Base-by-base conservation (phyloP, 2,888 invertebrate species). In the Scotopteryx bipunctaria region DNA sequence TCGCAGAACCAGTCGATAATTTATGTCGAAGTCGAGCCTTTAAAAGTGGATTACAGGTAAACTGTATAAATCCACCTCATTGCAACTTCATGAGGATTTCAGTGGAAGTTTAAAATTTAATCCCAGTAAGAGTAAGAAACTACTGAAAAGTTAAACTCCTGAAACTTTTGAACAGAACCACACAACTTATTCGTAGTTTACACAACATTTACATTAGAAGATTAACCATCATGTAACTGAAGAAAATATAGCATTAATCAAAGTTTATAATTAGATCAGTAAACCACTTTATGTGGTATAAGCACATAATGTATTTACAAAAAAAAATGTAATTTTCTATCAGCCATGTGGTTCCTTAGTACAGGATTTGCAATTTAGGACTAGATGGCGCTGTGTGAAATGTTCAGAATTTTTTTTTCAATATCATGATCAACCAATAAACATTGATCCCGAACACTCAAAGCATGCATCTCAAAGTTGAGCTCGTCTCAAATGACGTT, bases 31-130 rank as follows among this genome's bases (percentile, higher is more conserved):
- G 19, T 14, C 35, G 11, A 48, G 40, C 31, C 35, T 40, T 63
- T 66, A 67, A 72, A 73, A 43, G 47, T 14, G 13, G 37, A 71
- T 71, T 67, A 58, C 66, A 69, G 75, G 68, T 72, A 69, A 67
- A 71, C 67, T 69, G 69, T 75, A 78, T 79, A 81, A 82, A 83
- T 82, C 78, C 71, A 78, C 76, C 78, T 81, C 78, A 78, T 77
- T 78, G 78, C 73, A 82, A 82, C 78, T 83, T 81, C 79, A 79
- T 77, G 76, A 80, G 77, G 78, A 78, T 80, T 83, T 78, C 77
- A 63, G 76, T 69, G 64, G 69, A 83, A 85, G 80, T 85, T 86
- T 79, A 81, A 84, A 86, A 84, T 86, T 84, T 84, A 83, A 86
- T 86, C 79, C 81, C 59, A 66, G 69, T 73, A 66, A 70, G 77